These are phyloP conservation scores for Eciton burchellii DNA, from an alignment of 1,140 invertebrate genomes.

Conservation along the genomic window DNA sequence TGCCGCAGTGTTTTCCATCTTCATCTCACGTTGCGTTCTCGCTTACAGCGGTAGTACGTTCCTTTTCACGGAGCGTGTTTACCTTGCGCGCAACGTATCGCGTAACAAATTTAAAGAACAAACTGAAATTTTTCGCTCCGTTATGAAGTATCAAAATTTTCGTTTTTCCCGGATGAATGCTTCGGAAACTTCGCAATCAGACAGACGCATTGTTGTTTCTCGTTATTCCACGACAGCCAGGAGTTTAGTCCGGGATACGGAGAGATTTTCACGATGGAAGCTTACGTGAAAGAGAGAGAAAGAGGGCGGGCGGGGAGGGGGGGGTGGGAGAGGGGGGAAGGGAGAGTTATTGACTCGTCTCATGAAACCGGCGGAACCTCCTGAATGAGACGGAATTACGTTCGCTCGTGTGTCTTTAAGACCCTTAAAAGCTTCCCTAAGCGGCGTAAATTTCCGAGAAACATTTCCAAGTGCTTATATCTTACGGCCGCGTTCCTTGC, in stretches of 20 bases:
- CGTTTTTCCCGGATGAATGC: conserved; percentile 25
- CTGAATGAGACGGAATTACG: conserved; percentile 44
- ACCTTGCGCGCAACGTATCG: conserved; percentile 14
- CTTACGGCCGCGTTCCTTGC: conserved; percentile 6
- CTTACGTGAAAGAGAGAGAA: conserved; percentile 33
- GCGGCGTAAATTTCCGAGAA: conserved; percentile 40
- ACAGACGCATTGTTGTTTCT: conserved; percentile 22
- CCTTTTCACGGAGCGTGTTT: conserved; percentile 6
- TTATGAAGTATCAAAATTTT: conserved; percentile 35
- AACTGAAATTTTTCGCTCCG: conserved; percentile 18
- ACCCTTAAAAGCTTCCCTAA: conserved; percentile 22
- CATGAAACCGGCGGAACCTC: conserved; percentile 21
- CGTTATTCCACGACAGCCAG: conserved; percentile 15
- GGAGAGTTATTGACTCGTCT: conserved; percentile 52
- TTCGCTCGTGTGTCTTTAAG: conserved; percentile 19
- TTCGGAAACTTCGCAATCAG: conserved; percentile 51
- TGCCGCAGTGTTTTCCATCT: not conserved
- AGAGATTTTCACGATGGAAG: conserved; percentile 28
- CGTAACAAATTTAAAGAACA: conserved; percentile 47
- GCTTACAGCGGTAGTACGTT: not conserved
- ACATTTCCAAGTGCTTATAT: conserved; percentile 16
- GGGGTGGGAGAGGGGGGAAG: too few species aligned
- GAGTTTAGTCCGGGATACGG: conserved; percentile 17
- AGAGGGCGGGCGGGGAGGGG: too few species aligned
- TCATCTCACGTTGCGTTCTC: not conserved